Percentiles rank a stretch among this genome's conserved stretches.
phyloP scores from a whole-genome alignment of 1,140 invertebrate species.

The Heliconius hewitsoni region DNA sequence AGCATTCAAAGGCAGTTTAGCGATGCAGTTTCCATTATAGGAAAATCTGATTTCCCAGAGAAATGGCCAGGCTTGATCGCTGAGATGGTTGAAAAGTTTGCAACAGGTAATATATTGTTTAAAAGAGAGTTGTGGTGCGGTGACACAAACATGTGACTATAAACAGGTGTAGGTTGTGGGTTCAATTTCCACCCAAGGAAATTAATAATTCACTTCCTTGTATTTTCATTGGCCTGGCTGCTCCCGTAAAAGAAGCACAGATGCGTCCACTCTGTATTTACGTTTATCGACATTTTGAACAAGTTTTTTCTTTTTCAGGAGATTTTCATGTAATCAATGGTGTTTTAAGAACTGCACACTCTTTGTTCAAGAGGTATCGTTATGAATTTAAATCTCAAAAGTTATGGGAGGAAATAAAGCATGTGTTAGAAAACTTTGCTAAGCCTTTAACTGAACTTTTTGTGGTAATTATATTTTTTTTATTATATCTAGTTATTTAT shows the following conservation, averaged over 20 bases:
- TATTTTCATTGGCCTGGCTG: no score
- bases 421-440: slow-evolving; percentile 96
- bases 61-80: slow-evolving; percentile 95
- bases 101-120: slow-evolving; percentile 81
- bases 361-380: slow-evolving; percentile 96
- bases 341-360: slow-evolving; percentile 96
- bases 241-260: no score
- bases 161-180: no score
- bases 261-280: no score
- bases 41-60: slow-evolving; percentile 95
- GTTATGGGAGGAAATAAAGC: slow-evolving; percentile 98
- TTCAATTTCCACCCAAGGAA: no score
- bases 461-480: slow-evolving; percentile 80
- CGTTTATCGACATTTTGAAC: no score
- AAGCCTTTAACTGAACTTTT: slow-evolving; percentile 96
- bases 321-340: slow-evolving; percentile 98
- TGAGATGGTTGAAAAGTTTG: slow-evolving; percentile 96
- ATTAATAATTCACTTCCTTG: no score
- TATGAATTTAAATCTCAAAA: slow-evolving; percentile 97
- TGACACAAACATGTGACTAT: no score
- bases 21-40: slow-evolving; percentile 97
- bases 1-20: slow-evolving; percentile 96
- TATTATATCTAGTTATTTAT: background rate
- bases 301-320: slow-evolving; percentile 75
- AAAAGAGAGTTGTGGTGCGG: background rate